Evolutionary conservation across 2,113 vertebrate species (phyloP).

Genomic region (Pelvicachromis taeniatus): DNA sequence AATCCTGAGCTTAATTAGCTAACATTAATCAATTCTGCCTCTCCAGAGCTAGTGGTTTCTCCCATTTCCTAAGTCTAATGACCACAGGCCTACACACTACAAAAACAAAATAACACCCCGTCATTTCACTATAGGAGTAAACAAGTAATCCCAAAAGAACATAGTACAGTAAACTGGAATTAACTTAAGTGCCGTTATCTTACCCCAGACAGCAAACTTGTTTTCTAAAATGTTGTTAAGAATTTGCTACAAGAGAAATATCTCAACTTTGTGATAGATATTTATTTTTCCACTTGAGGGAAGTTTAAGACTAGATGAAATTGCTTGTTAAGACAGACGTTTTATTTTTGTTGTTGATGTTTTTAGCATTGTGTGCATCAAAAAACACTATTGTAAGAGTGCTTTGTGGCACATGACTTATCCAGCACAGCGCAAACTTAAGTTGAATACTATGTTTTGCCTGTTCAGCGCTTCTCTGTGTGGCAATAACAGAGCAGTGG

Average conservation of each 20-base stretch:
- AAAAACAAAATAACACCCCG: neutral
- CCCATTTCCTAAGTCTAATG: neutral
- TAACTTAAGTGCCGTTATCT: neutral
- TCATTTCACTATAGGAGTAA: neutral
- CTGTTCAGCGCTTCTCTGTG: conserved; percentile 20
- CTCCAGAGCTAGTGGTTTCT: neutral
- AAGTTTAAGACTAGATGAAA: neutral
- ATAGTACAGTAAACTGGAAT: neutral
- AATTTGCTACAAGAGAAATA: neutral
- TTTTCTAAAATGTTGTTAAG: neutral
- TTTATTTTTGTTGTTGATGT: neutral
- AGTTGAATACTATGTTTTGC: conserved; percentile 24
- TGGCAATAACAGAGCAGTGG: conserved; percentile 8
- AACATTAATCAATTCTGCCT: neutral
- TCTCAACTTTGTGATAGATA: neutral
- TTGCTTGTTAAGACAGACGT: neutral
- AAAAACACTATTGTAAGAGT: neutral
- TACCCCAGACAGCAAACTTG: neutral
- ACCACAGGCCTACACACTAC: neutral
- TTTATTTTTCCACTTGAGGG: neutral
- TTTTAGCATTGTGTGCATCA: neutral
- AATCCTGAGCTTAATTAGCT: neutral
- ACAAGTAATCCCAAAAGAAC: neutral
- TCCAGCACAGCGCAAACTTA: neutral
- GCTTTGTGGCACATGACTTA: conserved; percentile 8